Conservation (phyloP, 2,797 vertebrate genomes). For the Capromys pilorides region DNA sequence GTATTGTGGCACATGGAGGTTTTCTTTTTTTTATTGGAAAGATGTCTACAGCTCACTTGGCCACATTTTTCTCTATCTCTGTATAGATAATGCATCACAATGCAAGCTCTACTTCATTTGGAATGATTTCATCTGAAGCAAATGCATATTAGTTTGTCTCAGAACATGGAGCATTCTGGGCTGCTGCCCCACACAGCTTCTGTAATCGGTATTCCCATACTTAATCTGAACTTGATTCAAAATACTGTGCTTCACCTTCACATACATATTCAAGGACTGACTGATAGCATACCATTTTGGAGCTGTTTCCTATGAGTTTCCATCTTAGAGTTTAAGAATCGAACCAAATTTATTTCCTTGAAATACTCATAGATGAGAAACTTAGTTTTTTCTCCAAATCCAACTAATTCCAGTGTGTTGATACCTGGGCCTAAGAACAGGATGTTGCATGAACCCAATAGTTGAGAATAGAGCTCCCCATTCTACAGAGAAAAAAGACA, state of each 20-base stretch:
- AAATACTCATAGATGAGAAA: slow-evolving; percentile 27
- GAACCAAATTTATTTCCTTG: slow-evolving; percentile 57
- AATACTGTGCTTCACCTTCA: neutral
- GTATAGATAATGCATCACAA: slow-evolving; percentile 25
- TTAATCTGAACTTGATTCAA: slow-evolving; percentile 21
- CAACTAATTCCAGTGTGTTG: slow-evolving; percentile 2
- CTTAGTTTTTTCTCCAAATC: slow-evolving; percentile 54
- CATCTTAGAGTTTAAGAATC: slow-evolving; percentile 18
- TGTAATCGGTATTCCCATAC: slow-evolving; percentile 8
- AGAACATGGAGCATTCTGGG: neutral
- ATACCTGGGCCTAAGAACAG: neutral
- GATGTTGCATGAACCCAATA: neutral
- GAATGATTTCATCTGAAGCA: slow-evolving; percentile 41
- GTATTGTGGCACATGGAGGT: neutral
- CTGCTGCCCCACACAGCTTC: neutral
- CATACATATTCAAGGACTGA: neutral
- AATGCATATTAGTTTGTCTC: neutral
- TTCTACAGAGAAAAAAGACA: neutral
- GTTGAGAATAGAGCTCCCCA: neutral
- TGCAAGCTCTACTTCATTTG: slow-evolving; percentile 26
- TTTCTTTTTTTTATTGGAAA: neutral
- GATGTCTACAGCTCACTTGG: neutral
- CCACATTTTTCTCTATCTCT: slow-evolving; percentile 46
- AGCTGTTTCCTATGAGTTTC: neutral
- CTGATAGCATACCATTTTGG: neutral